Conservation (phyloP, 2,113 vertebrate genomes). For the Accipiter cooperii region DNA sequence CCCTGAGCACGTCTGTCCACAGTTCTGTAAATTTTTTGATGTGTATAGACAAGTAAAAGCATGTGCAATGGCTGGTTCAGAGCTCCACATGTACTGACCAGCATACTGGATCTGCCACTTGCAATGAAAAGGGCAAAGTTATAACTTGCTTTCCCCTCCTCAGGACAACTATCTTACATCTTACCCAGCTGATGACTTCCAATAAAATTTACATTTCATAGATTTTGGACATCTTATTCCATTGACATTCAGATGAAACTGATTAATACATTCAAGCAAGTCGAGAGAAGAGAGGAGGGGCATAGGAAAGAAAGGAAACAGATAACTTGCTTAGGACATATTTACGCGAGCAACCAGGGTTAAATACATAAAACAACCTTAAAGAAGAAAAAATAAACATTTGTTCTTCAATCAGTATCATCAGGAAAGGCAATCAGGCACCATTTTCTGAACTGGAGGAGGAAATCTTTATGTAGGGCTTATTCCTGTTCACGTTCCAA, state of each 20-base stretch:
- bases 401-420: neutral
- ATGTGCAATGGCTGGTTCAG: neutral
- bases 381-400: neutral
- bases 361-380: neutral
- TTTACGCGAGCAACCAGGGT: neutral
- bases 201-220: neutral
- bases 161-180: neutral
- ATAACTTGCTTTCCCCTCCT: neutral
- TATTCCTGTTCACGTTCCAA: neutral
- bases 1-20: neutral
- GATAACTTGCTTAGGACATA: neutral
- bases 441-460: neutral
- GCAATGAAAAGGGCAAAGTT: neutral
- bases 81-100: neutral
- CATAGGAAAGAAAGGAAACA: neutral
- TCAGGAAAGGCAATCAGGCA: neutral
- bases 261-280: neutral
- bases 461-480: neutral
- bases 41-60: neutral
- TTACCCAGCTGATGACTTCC: neutral
- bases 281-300: fast-evolving
- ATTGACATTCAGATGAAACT: neutral
- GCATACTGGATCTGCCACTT: neutral
- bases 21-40: neutral
- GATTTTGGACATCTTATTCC: neutral